A percentile compares a stretch with the other conserved stretches of the same genome.
Conservation (phyloP, 2,888 invertebrate genomes). For the Eupeodes luniger region DNA sequence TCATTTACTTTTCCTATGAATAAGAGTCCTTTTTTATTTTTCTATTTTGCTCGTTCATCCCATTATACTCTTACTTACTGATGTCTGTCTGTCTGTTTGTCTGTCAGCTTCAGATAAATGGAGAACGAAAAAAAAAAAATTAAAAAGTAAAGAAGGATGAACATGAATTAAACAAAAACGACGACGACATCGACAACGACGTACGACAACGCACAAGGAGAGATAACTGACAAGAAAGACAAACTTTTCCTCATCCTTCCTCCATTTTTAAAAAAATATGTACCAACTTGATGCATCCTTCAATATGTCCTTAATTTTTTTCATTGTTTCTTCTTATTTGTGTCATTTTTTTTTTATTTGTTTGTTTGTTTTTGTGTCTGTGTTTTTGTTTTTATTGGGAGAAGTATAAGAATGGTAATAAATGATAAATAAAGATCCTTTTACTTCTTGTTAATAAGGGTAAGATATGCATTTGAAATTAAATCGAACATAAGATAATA, state of each 20-base stretch:
- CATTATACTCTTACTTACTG: conserved; percentile 1
- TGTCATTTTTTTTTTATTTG: background rate
- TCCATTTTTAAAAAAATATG: background rate
- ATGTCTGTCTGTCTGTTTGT: conserved; percentile 5
- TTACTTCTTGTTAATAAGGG: background rate
- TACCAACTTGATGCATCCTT: background rate
- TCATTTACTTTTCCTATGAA: background rate
- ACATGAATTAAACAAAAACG: conserved; percentile 7
- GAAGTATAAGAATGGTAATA: background rate
- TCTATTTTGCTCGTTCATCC: background rate
- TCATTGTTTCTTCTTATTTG: background rate
- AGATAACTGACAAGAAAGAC: conserved; percentile 7
- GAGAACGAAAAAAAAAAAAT: background rate
- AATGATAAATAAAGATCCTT: background rate
- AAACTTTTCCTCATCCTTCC: background rate
- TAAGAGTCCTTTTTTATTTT: background rate
- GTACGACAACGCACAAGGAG: background rate
- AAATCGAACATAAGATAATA: background rate
- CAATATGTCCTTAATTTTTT: background rate
- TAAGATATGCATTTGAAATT: background rate
- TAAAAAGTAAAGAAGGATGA: conserved; percentile 6
- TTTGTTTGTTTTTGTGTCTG: background rate
- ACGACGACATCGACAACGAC: too few relatives aligned
- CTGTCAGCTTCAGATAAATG: conserved; percentile 19
- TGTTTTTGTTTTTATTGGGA: too few relatives aligned